Evolutionary conservation across 2,888 invertebrate species (phyloP), one percentile per base, ranked within the genome.

Genomic region (Tribolium freemani): DNA sequence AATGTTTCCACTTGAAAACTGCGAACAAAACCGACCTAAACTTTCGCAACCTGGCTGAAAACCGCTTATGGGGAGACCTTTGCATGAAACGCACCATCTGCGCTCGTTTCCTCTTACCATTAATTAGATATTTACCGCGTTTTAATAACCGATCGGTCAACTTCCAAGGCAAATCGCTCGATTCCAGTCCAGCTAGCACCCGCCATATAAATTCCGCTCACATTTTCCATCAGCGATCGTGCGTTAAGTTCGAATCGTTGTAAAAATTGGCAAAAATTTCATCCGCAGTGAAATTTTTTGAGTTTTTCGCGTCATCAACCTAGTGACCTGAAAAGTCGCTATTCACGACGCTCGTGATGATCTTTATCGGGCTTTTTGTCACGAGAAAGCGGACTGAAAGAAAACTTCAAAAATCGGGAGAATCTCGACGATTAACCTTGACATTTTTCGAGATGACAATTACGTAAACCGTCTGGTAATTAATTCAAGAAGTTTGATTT

Each of bases 101-200:
- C 21, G 53, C 53, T 26, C 53, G 21, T 53, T 53, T 53, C 53
- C 53, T 26, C 26, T 26, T 21, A 53, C 53, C 8, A 20, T 26
- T 53, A 21, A 26, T 6, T 26, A 26, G 10, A 10, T 26, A 53
- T 26, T 53, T 21, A 50, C 16, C n/a, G 16, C 13, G 16, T 20
- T 11, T 50, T 50, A 16, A 20, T 53, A 26, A 21, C n/a, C 26
- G 26, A 26, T 53, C 21, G 53, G 53, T 53, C 26, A 53, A 26
- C 21, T 53, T 53, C 53, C 53, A 53, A 53, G 53, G 53, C 53
- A 53, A 53, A 53, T 53, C 53, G 21, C 26, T 50, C 50, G 20
- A 50, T 16, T 50, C 20, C 38, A 50, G 50, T 9, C 50, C 16
- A 21, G 21, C 21, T 26, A 26, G n/a, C 26, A 10, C 9, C 53